Conservation (phyloP, 2,888 invertebrate genomes). For the Drosophila ezoana region DNA sequence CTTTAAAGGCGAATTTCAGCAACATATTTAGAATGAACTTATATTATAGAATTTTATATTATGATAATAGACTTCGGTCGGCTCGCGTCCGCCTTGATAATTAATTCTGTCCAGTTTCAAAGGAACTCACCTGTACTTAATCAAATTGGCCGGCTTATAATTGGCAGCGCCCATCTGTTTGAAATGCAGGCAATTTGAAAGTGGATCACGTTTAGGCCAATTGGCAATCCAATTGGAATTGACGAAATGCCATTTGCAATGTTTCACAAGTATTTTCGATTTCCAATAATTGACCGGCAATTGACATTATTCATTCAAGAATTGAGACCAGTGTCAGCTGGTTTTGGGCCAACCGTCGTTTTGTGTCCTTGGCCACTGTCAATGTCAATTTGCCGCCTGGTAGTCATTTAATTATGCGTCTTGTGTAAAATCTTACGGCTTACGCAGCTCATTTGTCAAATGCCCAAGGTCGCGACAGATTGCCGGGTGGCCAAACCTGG, state of each 20-base stretch:
- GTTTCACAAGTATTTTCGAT: conserved; percentile 47
- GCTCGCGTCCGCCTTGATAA: too few species aligned
- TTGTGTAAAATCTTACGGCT: conserved; percentile 66
- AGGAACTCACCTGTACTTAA: not conserved
- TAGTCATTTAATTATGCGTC: conserved; percentile 67
- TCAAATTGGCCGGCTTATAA: conserved; percentile 1
- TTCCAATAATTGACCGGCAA: conserved; percentile 55
- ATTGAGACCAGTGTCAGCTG: conserved; percentile 9
- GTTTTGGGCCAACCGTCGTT: not conserved
- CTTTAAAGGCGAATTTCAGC: too few species aligned
- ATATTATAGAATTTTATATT: too few species aligned
- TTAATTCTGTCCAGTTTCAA: too few species aligned
- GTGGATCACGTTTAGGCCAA: conserved; percentile 12
- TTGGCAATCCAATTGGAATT: conserved; percentile 28
- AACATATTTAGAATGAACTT: too few species aligned
- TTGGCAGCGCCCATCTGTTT: conserved; percentile 4
- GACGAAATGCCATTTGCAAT: conserved; percentile 38
- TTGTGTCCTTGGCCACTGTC: conserved; percentile 11
- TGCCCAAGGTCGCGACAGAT: conserved; percentile 67
- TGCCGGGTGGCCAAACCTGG: conserved; percentile 20
- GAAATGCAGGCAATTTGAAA: conserved; percentile 2
- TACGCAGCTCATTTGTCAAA: conserved; percentile 70
- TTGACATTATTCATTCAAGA: conserved; percentile 49
- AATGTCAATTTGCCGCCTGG: conserved; percentile 55
- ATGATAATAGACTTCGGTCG: too few species aligned